A percentile compares a stretch with the other conserved stretches of the same genome.
Conservation (phyloP, 2,888 invertebrate genomes). For the Diadegma fenestrale region DNA sequence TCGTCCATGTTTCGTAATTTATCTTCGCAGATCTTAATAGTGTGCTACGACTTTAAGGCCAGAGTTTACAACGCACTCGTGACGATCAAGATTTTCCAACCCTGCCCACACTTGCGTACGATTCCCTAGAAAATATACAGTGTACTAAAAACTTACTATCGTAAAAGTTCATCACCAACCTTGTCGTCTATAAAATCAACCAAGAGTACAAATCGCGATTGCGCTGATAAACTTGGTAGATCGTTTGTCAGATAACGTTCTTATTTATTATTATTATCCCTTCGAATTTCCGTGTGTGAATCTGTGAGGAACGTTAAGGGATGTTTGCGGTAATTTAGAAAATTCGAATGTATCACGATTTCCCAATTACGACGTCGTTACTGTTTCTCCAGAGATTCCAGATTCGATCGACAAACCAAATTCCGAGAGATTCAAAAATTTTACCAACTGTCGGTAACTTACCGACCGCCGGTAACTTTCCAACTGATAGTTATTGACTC, state of each 20-base stretch:
- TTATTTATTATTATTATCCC: conserved; percentile 3
- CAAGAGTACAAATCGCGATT: background rate
- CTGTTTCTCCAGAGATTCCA: background rate
- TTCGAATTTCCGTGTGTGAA: background rate
- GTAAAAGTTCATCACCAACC: conserved; percentile 43
- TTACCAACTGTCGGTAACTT: background rate
- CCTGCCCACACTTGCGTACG: conserved; percentile 21
- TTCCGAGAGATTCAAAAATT: background rate
- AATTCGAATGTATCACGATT: background rate
- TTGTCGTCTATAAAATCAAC: conserved; percentile 35
- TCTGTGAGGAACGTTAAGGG: background rate
- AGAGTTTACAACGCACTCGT: conserved; percentile 36
- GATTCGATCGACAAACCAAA: conserved; percentile 4
- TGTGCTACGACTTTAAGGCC: conserved; percentile 22
- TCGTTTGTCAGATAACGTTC: background rate
- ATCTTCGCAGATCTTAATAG: conserved; percentile 16
- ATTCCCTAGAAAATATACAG: conserved; percentile 22
- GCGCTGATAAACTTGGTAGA: conserved; percentile 28
- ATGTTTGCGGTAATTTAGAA: background rate
- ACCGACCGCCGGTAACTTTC: background rate
- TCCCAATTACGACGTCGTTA: background rate
- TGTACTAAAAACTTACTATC: background rate
- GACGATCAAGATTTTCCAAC: conserved; percentile 59
- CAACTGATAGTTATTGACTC: background rate
- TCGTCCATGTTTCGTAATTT: background rate